Evolutionary conservation across 2,113 vertebrate genomes (phyloP), one percentile per base, ranked within the genome.

Genomic region (Mirounga angustirostris): DNA sequence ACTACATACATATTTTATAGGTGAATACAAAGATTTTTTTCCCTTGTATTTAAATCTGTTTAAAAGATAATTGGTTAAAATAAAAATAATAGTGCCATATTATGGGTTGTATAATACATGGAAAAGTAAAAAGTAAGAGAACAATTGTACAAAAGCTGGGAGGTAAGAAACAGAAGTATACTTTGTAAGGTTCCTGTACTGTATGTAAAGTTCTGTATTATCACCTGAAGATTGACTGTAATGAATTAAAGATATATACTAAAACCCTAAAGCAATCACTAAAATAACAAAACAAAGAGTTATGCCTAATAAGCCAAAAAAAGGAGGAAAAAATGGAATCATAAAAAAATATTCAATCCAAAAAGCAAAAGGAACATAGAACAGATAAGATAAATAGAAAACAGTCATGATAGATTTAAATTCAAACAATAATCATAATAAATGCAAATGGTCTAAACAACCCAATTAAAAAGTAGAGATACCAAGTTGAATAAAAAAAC

Each of bases 311-410:
- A 79, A 85, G 22, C 56, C 50, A 65, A 89, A 46, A 87, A 87
- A 56, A n/a, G 69, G 16, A 28, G 43, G 12, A 69, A 89, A 89
- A 89, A 93, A 74, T 58, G 12, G 40, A 73, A 54, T 63, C 21
- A 82, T 74, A 76, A 89, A 82, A 85, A 87, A 67, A 93, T 69
- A 46, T 56, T 78, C 56, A 67, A 80, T 67, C 58, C 58, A 67
- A 36, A 78, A 93, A 93, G 33, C 36, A 36, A 93, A 96, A 40
- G 26, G 18, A 76, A 79, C 24, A 58, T 10, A 82, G 46, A 89
- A 83, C 24, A 67, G 3, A 46, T 46, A 30, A n/a, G 21, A 71
- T 78, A 67, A 74, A 82, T 3, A 63, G 58, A 96, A 82, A 83
- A 36, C 7, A 83, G 63, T 67, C 50, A 58, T 67, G n/a, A 40